phyloP scores from a whole-genome alignment of 1,140 invertebrate genomes.

The Zaprionus camerounensis region DNA sequence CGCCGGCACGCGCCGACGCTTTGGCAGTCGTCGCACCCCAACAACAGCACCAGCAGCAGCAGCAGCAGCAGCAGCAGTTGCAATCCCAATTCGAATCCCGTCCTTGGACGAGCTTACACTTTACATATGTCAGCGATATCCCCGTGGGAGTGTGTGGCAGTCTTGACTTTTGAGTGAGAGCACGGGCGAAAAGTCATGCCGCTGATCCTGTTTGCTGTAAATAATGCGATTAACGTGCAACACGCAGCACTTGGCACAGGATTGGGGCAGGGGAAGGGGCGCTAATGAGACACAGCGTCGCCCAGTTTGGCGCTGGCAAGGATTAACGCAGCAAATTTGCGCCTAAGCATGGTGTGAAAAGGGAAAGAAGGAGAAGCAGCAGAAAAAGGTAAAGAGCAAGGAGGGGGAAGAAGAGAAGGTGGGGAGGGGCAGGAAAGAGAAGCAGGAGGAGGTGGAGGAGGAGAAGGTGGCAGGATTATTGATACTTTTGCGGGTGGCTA shows the following conservation, averaged over 20 bases:
- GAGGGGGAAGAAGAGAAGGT: neutral
- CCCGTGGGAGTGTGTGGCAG: constrained; percentile 81
- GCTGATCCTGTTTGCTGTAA: constrained; percentile 84
- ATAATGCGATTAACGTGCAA: constrained; percentile 84
- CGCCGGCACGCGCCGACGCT: constrained; percentile 76
- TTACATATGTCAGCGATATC: constrained; percentile 84
- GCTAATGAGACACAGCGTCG: constrained; percentile 72
- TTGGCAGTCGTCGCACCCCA: constrained; percentile 49
- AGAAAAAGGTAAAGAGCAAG: constrained; percentile 29
- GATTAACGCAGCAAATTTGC: constrained; percentile 75
- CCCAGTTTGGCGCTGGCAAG: constrained; percentile 35
- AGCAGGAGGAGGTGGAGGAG: neutral
- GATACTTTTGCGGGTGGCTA: constrained; percentile 28
- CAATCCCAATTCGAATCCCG: constrained; percentile 10
- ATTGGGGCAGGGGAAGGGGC: constrained; percentile 11
- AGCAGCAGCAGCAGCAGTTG: constrained; percentile 17
- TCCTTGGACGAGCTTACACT: constrained; percentile 78
- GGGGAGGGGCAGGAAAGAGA: no score
- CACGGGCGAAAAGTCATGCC: constrained; percentile 61
- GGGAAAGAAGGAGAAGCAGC: constrained; percentile 8
- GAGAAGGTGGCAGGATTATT: constrained; percentile 48
- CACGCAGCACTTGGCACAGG: constrained; percentile 55
- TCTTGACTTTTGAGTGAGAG: constrained; percentile 64
- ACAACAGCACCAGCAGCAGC: neutral
- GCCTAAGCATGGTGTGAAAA: constrained; percentile 77